These are phyloP conservation scores for Eueremaeus valkanovi DNA, from an alignment of 2,888 invertebrate genomes.

Conservation along the genomic window DNA sequence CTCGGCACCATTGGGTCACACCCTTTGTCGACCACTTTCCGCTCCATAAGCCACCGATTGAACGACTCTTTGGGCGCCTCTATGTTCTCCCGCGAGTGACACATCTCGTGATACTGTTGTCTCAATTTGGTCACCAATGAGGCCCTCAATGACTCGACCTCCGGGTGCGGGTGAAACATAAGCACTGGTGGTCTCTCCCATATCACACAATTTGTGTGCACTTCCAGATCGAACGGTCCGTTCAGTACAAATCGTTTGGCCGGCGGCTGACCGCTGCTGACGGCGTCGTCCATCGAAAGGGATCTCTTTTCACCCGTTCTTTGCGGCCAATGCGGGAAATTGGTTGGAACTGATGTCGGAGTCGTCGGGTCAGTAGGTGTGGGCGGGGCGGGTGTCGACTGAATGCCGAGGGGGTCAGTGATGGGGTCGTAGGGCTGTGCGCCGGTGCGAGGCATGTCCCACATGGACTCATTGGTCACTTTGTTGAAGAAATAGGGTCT, in stretches of 20 bases:
- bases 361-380: slow-evolving; percentile 48
- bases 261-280: slow-evolving; percentile 13
- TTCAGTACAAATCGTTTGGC: slow-evolving; percentile 49
- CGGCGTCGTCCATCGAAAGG: slow-evolving; percentile 16
- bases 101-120: slow-evolving; percentile 87
- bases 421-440: slow-evolving; percentile 74
- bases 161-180: slow-evolving; percentile 87
- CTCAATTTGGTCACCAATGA: slow-evolving; percentile 76
- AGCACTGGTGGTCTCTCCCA: slow-evolving; percentile 78
- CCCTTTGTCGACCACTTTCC: slow-evolving; percentile 84
- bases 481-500: slow-evolving; percentile 96
- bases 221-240: slow-evolving; percentile 92
- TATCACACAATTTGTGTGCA: slow-evolving; percentile 84
- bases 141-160: slow-evolving; percentile 81
- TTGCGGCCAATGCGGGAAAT: slow-evolving; percentile 44
- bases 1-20: slow-evolving; percentile 86
- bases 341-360: slow-evolving; percentile 50
- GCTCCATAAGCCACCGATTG: slow-evolving; percentile 90
- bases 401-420: slow-evolving; percentile 81
- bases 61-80: slow-evolving; percentile 95
- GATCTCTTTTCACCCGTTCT: slow-evolving; percentile 63
- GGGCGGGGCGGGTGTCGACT: slow-evolving; percentile 51
- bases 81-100: slow-evolving; percentile 82
- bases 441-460: slow-evolving; percentile 80
- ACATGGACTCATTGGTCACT: slow-evolving; percentile 87